Base-by-base conservation (phyloP, 2,113 vertebrate species). In the Channa maculata region DNA sequence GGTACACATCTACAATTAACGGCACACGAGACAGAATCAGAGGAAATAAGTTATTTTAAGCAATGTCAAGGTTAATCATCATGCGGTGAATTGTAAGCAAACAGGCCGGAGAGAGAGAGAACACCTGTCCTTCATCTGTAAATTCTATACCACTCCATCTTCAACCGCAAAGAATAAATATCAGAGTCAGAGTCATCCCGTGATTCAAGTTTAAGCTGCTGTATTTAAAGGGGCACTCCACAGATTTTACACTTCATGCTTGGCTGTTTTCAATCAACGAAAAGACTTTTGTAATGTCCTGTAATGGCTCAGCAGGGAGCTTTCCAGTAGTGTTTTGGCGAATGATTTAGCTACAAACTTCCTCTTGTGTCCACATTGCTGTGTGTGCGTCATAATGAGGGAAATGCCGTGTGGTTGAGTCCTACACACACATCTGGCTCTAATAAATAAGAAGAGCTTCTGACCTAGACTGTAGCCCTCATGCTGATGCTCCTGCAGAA, bases 371-470 rank as follows among this genome's bases (percentile, higher is more conserved):
- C 10, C 14, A n/a, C 46, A 36, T 15, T 39, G 5, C 7, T 4
- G 37, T 48, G 37, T 55, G 55, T 45, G 53, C 51, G 37, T 58
- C 66, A 0, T 39, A 73, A 55, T 66, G n/a, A 78, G 59, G 69
- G 67, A 74, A 52, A 54, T 49, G 45, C 8, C 4, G 1, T 57
- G 3, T 43, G 69, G 50, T 62, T 4, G 63, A 43, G 7, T 37
- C 15, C 38, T 36, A 3, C n/a, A 38, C 54, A 49, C 33, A 86
- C 85, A 90, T 86, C 80, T 91, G 83, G 71, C 49, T 87, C 34
- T 81, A 70, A 88, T 85, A 67, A 57, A 79, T 37, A 41, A 65
- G 46, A n/a, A 63, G 48, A 57, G 60, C 81, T 75, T 14, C 54
- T 8, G 52, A 57, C 14, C 51, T 75, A 68, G 66, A 75, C 14